These are phyloP conservation scores for Phyllostomus hastatus DNA, from an alignment of 2,113 vertebrate genomes.

Conservation along the genomic window DNA sequence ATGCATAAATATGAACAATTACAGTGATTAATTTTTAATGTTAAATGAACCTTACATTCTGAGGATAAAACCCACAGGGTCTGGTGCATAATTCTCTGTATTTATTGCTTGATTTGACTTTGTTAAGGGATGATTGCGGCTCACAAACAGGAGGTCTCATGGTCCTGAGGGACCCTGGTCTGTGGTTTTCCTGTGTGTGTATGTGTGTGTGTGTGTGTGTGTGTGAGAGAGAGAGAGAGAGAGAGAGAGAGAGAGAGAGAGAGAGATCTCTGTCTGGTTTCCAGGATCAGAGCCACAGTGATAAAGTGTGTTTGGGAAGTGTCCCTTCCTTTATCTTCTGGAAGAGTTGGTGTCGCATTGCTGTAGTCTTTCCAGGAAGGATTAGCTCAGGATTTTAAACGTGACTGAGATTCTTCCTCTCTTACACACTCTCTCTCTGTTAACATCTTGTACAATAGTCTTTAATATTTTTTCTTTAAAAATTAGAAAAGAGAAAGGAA, in stretches of 20 bases:
- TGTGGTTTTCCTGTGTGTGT: neutral
- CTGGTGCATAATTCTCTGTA: neutral
- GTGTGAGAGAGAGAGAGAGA: neutral
- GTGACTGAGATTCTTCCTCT: neutral
- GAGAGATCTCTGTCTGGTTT: neutral
- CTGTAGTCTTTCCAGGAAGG: neutral
- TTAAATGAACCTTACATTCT: neutral
- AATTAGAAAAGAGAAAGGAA: neutral
- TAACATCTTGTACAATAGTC: neutral
- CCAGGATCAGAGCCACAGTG: neutral
- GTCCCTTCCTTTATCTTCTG: neutral
- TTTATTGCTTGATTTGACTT: neutral
- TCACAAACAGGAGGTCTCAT: neutral
- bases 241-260: no score
- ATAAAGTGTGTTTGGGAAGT: neutral
- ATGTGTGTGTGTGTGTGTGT: neutral
- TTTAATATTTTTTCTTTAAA: constrained; percentile 36
- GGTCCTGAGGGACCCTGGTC: neutral
- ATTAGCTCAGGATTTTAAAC: neutral
- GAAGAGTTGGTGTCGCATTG: neutral
- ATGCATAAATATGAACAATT: neutral
- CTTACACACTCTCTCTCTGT: neutral
- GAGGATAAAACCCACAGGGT: neutral
- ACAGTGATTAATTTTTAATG: neutral
- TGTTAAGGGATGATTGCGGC: neutral